Conservation (phyloP, 2,888 invertebrate genomes). For the Ganaspis brasiliensis region DNA sequence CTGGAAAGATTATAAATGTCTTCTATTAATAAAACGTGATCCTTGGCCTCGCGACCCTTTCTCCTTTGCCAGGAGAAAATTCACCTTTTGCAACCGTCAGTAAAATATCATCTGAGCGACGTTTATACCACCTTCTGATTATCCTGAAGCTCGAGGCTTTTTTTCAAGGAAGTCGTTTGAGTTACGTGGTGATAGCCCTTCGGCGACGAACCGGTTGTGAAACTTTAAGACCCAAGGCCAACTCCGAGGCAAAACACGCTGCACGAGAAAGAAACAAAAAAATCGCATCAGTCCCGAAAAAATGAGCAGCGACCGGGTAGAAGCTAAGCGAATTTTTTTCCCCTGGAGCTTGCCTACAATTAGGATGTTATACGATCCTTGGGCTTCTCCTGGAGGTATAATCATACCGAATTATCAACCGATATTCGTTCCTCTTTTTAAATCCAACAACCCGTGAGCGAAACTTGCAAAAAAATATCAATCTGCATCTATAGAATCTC, state of each 20-base stretch:
- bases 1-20: slow-evolving; percentile 8
- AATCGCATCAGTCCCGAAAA: background rate
- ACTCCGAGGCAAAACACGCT: slow-evolving; percentile 16
- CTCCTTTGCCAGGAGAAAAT: background rate
- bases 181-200: slow-evolving; percentile 35
- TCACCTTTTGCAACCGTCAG: slow-evolving; percentile 11
- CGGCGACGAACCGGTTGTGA: slow-evolving; percentile 41
- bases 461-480: background rate
- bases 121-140: slow-evolving; percentile 38
- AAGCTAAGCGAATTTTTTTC: slow-evolving; percentile 16
- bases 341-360: slow-evolving; percentile 27
- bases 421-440: slow-evolving; percentile 1
- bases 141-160: slow-evolving; percentile 13
- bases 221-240: slow-evolving; percentile 33
- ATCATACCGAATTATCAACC: slow-evolving; percentile 27
- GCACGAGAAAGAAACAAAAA: slow-evolving; percentile 7
- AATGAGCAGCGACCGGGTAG: background rate
- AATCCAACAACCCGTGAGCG: background rate
- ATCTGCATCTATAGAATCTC: background rate
- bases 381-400: slow-evolving; percentile 23
- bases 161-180: slow-evolving; percentile 39
- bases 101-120: slow-evolving; percentile 20
- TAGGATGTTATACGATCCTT: slow-evolving; percentile 27
- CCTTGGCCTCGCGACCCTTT: slow-evolving; percentile 2
- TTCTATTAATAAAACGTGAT: slow-evolving; percentile 9